These are phyloP conservation scores for Rattus rattus DNA, from an alignment of 2,113 vertebrate genomes.

Conservation along the genomic window DNA sequence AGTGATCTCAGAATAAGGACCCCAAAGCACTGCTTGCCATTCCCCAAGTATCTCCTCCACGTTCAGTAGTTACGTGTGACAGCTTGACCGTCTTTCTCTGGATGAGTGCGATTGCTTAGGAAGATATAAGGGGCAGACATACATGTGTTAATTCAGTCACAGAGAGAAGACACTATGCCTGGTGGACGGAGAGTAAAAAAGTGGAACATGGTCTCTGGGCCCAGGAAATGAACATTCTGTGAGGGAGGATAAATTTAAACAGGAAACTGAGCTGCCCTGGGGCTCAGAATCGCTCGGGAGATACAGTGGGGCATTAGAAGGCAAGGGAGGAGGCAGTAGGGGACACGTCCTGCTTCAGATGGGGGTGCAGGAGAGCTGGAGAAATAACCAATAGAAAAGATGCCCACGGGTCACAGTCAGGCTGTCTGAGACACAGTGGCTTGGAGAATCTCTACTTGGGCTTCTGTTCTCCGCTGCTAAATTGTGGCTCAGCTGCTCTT, in stretches of 20 bases:
- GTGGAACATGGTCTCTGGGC: neutral
- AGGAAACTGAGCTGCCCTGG: neutral
- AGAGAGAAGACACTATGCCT: neutral
- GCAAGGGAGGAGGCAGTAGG: too few species aligned
- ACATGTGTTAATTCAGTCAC: neutral
- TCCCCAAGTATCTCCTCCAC: neutral
- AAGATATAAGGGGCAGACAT: neutral
- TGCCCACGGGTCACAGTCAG: neutral
- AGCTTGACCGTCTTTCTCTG: neutral
- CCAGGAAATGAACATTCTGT: neutral
- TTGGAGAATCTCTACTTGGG: neutral
- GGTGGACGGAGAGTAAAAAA: neutral
- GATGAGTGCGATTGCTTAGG: neutral
- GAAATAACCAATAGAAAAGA: neutral
- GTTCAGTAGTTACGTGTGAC: neutral
- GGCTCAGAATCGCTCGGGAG: neutral
- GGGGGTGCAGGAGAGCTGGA: neutral
- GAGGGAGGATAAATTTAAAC: neutral
- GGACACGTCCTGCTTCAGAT: neutral
- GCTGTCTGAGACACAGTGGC: neutral
- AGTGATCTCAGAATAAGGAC: neutral
- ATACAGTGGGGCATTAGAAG: fast-evolving
- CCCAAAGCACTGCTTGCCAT: neutral
- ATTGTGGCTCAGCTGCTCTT: neutral
- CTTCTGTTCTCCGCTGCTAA: neutral